Conservation (phyloP, 2,113 vertebrate genomes). For the Ophiodon elongatus region DNA sequence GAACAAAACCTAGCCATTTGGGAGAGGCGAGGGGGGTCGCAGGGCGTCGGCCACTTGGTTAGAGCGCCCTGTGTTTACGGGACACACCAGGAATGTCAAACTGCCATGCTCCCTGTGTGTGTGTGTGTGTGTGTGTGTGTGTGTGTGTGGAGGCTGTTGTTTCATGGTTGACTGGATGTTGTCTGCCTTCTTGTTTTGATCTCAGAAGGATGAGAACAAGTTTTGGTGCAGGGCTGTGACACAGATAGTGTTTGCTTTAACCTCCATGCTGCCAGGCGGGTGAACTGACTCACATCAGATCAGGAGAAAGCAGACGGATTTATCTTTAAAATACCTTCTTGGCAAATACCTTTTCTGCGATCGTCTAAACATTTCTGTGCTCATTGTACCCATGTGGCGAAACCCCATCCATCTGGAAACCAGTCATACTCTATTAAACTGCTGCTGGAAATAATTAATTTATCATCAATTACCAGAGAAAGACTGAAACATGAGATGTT, state of each 20-base stretch:
- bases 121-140: constrained; percentile 50
- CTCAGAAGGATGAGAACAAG: constrained; percentile 22
- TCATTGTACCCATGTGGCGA: not conserved
- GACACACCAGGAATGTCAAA: constrained; percentile 74
- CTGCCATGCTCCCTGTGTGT: constrained; percentile 37
- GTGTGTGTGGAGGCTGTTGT: constrained; percentile 53
- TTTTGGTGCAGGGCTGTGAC: constrained; percentile 16
- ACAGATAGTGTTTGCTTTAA: constrained; percentile 11
- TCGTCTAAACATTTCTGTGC: not conserved
- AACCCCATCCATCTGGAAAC: constrained; percentile 41
- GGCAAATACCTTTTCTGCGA: constrained; percentile 38
- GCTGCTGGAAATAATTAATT: constrained; percentile 48
- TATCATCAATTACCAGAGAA: constrained; percentile 47
- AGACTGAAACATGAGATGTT: constrained; percentile 14
- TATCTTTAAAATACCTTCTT: constrained; percentile 42
- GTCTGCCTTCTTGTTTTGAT: constrained; percentile 66
- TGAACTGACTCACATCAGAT: not conserved
- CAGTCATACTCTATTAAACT: constrained; percentile 15
- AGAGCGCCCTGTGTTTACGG: constrained; percentile 72
- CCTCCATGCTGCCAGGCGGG: not conserved
- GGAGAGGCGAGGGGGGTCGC: constrained; percentile 73
- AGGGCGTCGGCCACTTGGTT: constrained; percentile 72
- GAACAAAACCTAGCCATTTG: constrained; percentile 85
- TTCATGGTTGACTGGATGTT: constrained; percentile 36
- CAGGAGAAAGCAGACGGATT: constrained; percentile 10